Evolutionary conservation across 2,888 invertebrate species (phyloP), one percentile per base, ranked within the genome.

Genomic region (Dryadula phaetusa): DNA sequence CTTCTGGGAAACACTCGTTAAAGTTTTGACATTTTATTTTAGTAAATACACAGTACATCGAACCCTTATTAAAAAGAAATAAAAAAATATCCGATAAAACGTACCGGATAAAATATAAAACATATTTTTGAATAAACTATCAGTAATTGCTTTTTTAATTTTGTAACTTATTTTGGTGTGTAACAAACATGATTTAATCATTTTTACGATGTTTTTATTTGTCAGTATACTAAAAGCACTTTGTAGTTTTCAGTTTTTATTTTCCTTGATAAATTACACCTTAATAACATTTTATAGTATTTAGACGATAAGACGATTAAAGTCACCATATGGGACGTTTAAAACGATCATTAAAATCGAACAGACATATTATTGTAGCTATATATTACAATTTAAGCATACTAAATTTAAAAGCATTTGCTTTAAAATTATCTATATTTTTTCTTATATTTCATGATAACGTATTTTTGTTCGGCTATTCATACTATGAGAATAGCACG

Each of bases 1-100:
- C 82, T 88, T 87, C 88, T 86, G 81, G 77, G 88, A 89, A 90
- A 77, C 74, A 76, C 81, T 81, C 79, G 79, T 85, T 82, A 78
- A 73, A 77, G 75, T 82, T 86, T 82, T 84, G 84, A 84, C 84
- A 86, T 83, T 83, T 82, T 85, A 83, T 85, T 84, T 82, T 78
- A 82, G 79, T 74, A 77, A 81, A 37, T 10, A 22, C 40, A 56
- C n/a, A 79, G 78, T 75, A 72, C 74, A 72, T 75, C 72, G 73
- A 22, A 76, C 77, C 70, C 56, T 62, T 34, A 56, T 52, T 72
- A 20, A 37, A 44, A 44, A 44, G 14, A 63, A 54, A 53, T 18
- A 53, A 25, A 68, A n/a, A 20, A 34, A 16, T n/a, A n/a, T n/a
- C n/a, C n/a, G n/a, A n/a, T n/a, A n/a, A n/a, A n/a, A n/a, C n/a